Base-by-base conservation (phyloP, 1,140 invertebrate species). In the Steinernema feltiae region DNA sequence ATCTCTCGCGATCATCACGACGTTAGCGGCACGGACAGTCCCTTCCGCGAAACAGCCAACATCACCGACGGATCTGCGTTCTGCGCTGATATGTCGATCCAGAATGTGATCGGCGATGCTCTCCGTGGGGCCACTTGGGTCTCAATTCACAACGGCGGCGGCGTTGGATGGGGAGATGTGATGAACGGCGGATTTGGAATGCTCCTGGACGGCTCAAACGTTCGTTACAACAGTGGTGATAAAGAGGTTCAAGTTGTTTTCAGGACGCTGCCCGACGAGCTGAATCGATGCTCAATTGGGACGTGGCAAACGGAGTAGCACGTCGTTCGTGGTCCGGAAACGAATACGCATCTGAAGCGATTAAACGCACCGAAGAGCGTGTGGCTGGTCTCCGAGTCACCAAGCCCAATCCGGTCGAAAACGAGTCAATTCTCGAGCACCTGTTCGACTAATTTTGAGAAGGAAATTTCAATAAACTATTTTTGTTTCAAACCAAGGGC, bases 141-240 rank as follows among this genome's bases (percentile, higher is more conserved):
- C 12, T 89, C 91, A 18, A 80, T 91, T 12, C 91, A 91, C 82
- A 92, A 91, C 85, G 91, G 91, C 1, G 91, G 91, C 24, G 91
- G 91, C 27, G 90, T 90, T 35, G 91, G 91, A 75, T 91, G 91
- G 91, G 91, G 91, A 31, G 90, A 92, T 85, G 91, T 90, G 0
- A 90, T 91, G 3, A 91, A 91, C 85, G 91, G 91, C 48, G 91
- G 91, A 1, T 91, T 92, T 86, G 91, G 91, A 30, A 81, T 91
- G 31, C 85, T 92, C 0, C 84, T 91, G n/a, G 90, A 92, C 86
- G 91, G 91, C 30, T 86, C 87, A 2, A 81, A 88, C 78, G 89
- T 88, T 84, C 78, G 77, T 72, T 24, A n/a, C 7, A 27, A 12
- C 24, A 17, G 7, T 12, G 21, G 17, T 48, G 29, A 71, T 41